A percentile compares a stretch with the other conserved stretches of the same genome.
phyloP scores from a whole-genome alignment of 2,113 vertebrate species.

The Dascyllus trimaculatus region DNA sequence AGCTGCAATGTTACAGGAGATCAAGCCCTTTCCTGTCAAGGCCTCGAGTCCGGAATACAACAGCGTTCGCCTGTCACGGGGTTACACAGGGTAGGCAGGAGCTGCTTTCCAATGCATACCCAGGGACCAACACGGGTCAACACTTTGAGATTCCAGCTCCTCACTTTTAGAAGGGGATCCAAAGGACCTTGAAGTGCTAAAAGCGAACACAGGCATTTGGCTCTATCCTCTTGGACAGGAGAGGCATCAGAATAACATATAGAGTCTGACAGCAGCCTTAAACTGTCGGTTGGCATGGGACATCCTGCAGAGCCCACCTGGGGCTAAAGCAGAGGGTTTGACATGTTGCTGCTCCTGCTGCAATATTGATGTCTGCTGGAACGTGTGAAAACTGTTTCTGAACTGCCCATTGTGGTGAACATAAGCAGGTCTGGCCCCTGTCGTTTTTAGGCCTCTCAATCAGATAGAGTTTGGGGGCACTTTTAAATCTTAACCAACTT shows the following conservation, averaged over 20 bases:
- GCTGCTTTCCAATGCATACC: constrained; percentile 61
- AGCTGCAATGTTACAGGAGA: constrained; percentile 49
- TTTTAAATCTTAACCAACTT: constrained; percentile 13
- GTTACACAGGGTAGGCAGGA: constrained; percentile 47
- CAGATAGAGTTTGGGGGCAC: background rate
- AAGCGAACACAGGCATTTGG: constrained; percentile 47
- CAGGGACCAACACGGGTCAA: constrained; percentile 59
- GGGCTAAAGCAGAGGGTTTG: constrained; percentile 50
- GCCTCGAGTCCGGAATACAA: constrained; percentile 23
- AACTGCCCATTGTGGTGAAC: constrained; percentile 8
- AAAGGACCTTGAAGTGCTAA: constrained; percentile 70
- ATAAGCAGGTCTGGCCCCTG: constrained; percentile 1
- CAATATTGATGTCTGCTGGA: constrained; percentile 50
- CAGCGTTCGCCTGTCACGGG: constrained; percentile 45
- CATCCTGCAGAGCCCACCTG: constrained; percentile 46
- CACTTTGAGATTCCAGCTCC: constrained; percentile 42
- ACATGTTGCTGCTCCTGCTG: constrained; percentile 41
- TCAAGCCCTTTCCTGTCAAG: constrained; percentile 49
- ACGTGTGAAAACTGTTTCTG: constrained; percentile 53
- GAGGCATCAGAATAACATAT: constrained; percentile 49
- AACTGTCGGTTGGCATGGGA: constrained; percentile 48
- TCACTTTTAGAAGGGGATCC: constrained; percentile 40
- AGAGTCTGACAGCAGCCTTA: constrained; percentile 52
- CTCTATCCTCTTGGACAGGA: constrained; percentile 38
- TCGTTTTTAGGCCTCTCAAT: background rate